Percentiles rank a stretch among this genome's conserved stretches.
These are phyloP conservation scores for Plodia interpunctella DNA, from an alignment of 1,140 invertebrate species.

Conservation along the genomic window DNA sequence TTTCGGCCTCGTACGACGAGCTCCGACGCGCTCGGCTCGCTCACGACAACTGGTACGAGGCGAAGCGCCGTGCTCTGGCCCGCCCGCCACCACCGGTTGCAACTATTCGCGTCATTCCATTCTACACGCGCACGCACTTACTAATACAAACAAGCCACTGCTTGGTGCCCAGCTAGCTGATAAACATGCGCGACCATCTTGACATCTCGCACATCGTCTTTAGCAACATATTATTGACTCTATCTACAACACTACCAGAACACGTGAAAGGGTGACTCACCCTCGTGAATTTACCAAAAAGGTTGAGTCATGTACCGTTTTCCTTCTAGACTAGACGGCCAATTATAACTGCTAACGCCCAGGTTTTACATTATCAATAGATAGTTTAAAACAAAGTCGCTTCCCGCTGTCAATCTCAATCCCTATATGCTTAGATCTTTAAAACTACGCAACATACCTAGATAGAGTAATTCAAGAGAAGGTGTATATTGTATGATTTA, in stretches of 20 bases:
- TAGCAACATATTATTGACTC: background rate
- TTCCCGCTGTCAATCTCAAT: no score
- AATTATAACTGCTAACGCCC: no score
- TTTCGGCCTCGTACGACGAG: constrained; percentile 61
- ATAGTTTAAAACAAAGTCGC: no score
- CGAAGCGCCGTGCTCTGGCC: constrained; percentile 30
- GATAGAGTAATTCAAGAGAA: no score
- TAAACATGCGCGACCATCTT: constrained; percentile 49
- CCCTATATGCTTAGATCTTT: no score
- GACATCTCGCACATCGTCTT: constrained; percentile 19
- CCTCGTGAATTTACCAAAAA: background rate
- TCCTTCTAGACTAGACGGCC: background rate
- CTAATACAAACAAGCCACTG: constrained; percentile 61
- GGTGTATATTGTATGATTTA: no score
- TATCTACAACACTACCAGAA: constrained; percentile 15
- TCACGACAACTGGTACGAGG: constrained; percentile 50
- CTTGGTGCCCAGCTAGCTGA: constrained; percentile 37
- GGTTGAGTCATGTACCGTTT: background rate
- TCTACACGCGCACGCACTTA: constrained; percentile 65
- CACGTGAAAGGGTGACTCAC: background rate
- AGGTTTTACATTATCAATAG: no score
- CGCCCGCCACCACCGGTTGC: constrained; percentile 30
- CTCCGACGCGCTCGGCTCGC: constrained; percentile 57
- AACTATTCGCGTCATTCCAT: constrained; percentile 66
- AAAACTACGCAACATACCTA: no score